Conservation (phyloP, 2,888 invertebrate species). For the Yponomeuta sedellus region DNA sequence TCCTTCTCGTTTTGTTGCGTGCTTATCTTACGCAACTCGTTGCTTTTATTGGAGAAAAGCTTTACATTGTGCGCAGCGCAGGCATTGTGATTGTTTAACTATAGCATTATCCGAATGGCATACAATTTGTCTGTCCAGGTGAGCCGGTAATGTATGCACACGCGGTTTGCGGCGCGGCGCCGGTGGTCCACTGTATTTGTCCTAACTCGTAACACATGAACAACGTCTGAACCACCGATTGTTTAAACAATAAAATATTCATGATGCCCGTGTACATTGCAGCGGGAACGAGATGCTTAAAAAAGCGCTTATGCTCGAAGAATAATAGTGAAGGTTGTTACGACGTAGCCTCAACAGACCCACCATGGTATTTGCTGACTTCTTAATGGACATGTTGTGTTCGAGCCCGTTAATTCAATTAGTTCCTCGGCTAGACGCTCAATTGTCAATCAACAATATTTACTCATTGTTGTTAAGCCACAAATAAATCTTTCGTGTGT, state of each 20-base stretch:
- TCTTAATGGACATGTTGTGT: slow-evolving; percentile 65
- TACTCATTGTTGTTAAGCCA: slow-evolving; percentile 52
- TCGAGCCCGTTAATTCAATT: slow-evolving; percentile 65
- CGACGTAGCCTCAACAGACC: neutral
- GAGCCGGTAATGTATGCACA: slow-evolving; percentile 15
- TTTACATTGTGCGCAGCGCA: slow-evolving; percentile 5
- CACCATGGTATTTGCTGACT: slow-evolving; percentile 22
- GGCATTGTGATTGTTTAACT: slow-evolving; percentile 11
- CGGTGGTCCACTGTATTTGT: slow-evolving; percentile 23
- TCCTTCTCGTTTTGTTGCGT: neutral
- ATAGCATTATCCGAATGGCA: slow-evolving; percentile 5
- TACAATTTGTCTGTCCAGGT: slow-evolving; percentile 7
- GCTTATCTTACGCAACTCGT: neutral
- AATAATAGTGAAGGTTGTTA: neutral
- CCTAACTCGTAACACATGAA: slow-evolving; percentile 18
- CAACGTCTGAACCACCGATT: slow-evolving; percentile 21
- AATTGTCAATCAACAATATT: slow-evolving; percentile 46
- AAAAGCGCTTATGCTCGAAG: slow-evolving; percentile 20
- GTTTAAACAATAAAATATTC: slow-evolving; percentile 27
- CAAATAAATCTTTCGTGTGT: slow-evolving; percentile 42
- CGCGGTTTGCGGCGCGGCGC: slow-evolving; percentile 15
- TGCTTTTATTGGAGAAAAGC: neutral
- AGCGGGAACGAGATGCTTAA: slow-evolving; percentile 37
- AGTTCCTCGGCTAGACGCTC: slow-evolving; percentile 41
- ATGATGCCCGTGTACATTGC: slow-evolving; percentile 21